phyloP scores from a whole-genome alignment of 2,888 invertebrate genomes.

The Sarcophaga subvicina region DNA sequence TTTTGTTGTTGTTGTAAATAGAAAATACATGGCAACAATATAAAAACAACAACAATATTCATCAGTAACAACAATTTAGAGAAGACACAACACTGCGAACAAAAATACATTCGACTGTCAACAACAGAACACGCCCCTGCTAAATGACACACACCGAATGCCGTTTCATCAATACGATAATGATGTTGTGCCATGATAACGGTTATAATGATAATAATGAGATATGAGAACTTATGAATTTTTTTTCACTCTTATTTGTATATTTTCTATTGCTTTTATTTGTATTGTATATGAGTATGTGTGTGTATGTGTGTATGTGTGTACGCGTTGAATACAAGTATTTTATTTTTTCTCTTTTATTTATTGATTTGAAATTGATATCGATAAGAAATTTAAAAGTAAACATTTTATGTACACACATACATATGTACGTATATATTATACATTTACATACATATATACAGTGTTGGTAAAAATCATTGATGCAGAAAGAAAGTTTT shows the following conservation, averaged over 20 bases:
- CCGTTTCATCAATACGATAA: neutral
- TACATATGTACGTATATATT: neutral
- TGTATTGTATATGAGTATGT: neutral
- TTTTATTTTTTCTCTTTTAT: constrained; percentile 6
- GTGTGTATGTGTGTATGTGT: too few relatives aligned
- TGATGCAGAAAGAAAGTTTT: too few relatives aligned
- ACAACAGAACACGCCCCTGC: constrained; percentile 67
- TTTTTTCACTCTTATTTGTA: constrained; percentile 1
- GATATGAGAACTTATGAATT: constrained; percentile 2
- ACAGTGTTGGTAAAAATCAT: too few relatives aligned
- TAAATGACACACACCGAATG: constrained; percentile 55
- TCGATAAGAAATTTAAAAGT: neutral
- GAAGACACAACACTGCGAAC: constrained; percentile 25
- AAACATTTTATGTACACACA: neutral
- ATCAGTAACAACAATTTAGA: constrained; percentile 52
- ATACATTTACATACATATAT: neutral
- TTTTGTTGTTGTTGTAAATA: neutral
- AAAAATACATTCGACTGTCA: constrained; percentile 50
- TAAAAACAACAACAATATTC: constrained; percentile 20
- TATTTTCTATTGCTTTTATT: too few relatives aligned
- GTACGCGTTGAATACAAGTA: too few relatives aligned
- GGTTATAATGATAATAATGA: too few relatives aligned
- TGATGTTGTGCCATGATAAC: neutral
- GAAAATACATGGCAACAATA: neutral
- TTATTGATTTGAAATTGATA: constrained; percentile 27